Base-by-base conservation (phyloP, 2,888 invertebrate species). In the Nomada goodeniana region DNA sequence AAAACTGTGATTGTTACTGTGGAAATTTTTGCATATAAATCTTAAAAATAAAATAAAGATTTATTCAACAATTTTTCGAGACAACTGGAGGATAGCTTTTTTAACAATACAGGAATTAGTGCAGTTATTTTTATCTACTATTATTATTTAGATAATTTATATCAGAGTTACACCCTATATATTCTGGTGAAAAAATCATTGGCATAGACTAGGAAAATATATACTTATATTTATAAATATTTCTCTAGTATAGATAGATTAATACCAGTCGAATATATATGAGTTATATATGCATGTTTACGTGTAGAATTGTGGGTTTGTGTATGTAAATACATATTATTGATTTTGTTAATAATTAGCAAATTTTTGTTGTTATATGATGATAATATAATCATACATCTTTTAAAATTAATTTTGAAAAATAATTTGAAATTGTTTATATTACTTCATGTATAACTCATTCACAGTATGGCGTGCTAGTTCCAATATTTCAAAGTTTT, bases 121-220 rank as follows among this genome's bases (percentile, higher is more conserved):
- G 57, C 74, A 63, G 3, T 57, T 73, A 20, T 44, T 50, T 70
- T 55, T 73, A 65, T 7, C 36, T 44, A 57, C 18, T 61, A 73
- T 44, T 65, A 78, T 76, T 69, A 81, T 75, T 68, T 55, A 42
- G 36, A 42, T 77, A 80, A 77, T 59, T 68, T 63, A 69, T 52
- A 74, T 68, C 26, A 69, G 70, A 70, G 20, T 73, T 73, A 47
- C 23, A 26, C 68, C 50, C 18, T 67, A 70, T 11, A 36, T 84
- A 57, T 61, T 82, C 65, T 61, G 71, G 65, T 82, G 78, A 76
- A 82, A 78, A 83, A 76, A 76, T 86, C 86, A 88, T 88, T 88
- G 88, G 88, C 86, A 57, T 83, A 88, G 88, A 88, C 81, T 88
- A 84, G 87, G 86, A 76, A 86, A 80, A 79, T 71, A 68, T 77